phyloP scores from a whole-genome alignment of 2,113 vertebrate species.

The Alosa alosa region DNA sequence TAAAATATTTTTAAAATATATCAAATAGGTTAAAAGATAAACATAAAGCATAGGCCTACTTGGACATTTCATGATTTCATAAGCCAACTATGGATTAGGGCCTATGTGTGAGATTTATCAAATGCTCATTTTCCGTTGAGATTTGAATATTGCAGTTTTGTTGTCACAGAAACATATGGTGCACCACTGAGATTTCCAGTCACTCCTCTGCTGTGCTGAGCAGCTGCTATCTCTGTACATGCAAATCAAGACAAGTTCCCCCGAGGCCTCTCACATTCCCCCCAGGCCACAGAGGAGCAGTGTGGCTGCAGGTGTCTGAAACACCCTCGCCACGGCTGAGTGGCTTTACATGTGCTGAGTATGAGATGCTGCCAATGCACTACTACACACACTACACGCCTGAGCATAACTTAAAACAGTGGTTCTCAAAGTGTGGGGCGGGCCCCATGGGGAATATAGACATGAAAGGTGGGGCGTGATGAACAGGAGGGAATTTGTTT shows the following conservation, averaged over 20 bases:
- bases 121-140: neutral
- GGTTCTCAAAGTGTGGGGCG: too few species aligned
- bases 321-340: neutral
- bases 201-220: neutral
- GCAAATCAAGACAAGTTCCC: neutral
- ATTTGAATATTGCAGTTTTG: neutral
- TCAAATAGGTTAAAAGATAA: too few species aligned
- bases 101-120: neutral
- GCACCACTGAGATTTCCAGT: neutral
- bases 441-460: too few species aligned
- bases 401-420: too few species aligned
- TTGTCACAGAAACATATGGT: neutral
- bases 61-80: neutral
- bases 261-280: neutral
- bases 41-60: too few species aligned
- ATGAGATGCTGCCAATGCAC: too few species aligned
- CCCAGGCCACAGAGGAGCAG: neutral
- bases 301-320: neutral
- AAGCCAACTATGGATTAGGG: neutral
- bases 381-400: too few species aligned
- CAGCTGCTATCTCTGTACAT: slow-evolving; percentile 1
- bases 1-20: too few species aligned
- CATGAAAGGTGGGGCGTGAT: too few species aligned
- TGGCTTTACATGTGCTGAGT: neutral
- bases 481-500: too few species aligned